Base-by-base conservation (phyloP, 2,113 vertebrate genomes). In the Dascyllus trimaculatus region DNA sequence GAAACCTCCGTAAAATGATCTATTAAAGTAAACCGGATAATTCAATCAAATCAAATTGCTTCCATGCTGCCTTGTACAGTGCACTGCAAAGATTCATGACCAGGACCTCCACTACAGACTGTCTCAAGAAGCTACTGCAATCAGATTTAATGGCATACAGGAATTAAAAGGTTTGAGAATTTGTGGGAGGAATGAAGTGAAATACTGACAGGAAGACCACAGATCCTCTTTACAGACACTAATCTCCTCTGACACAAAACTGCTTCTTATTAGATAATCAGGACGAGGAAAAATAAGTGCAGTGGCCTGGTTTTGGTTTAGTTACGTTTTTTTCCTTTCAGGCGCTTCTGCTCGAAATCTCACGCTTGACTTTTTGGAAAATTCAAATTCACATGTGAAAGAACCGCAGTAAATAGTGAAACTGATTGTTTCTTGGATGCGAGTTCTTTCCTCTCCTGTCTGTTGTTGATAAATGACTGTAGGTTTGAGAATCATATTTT, bases 31-130 rank as follows among this genome's bases (percentile, higher is more conserved):
- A 40, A 65, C 15, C 10, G 19, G 65, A 72, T 85, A 0, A 19
- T 70, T 6, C 48, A 66, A 38, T 88, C 70, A 78, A 75, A 59
- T 71, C 4, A 63, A 91, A 85, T 85, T 66, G 80, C 62, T 89
- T 74, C 82, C 82, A 84, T 67, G 59, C 62, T 68, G 51, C 62
- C 35, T 62, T 53, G 1, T 14, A 32, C 29, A 40, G 45, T 40
- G 32, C 26, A 18, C 11, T 7, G 1, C 19, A 29, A 14, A 3
- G 35, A 71, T 0, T 71, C 14, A 67, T 57, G 49, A 78, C 24
- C 35, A 51, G 52, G 24, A 75, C 61, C 40, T 73, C 71, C 59
- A 64, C 60, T 51, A 38, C n/a, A 80, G 71, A 64, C 24, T 71
- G 53, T 59, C 65, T 71, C 11, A 67, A 78, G 29, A 72, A 65